phyloP scores from a whole-genome alignment of 2,888 invertebrate species.

The Sphaerophoria taeniata region DNA sequence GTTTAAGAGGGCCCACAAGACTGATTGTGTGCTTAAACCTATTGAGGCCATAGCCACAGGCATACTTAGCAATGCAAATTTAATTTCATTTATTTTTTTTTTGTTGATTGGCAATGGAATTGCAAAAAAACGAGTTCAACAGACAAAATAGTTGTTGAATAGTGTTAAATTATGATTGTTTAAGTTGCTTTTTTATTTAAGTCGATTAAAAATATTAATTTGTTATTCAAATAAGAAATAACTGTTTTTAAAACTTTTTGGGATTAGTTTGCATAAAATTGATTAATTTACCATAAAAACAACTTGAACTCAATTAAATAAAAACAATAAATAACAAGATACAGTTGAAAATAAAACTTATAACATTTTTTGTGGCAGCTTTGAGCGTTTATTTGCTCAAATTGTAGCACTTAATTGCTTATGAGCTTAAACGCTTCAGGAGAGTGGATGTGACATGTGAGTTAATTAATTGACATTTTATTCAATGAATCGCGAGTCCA shows the following conservation, averaged over 20 bases:
- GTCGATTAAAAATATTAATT: neutral
- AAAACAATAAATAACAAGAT: too few relatives aligned
- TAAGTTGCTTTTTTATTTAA: too few relatives aligned
- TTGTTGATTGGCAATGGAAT: neutral
- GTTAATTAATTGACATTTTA: conserved; percentile 7
- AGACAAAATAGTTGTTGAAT: neutral
- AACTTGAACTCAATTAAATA: too few relatives aligned
- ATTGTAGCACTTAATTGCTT: neutral
- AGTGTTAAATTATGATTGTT: neutral
- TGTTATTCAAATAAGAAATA: too few relatives aligned
- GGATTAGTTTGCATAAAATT: too few relatives aligned
- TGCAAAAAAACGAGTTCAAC: conserved; percentile 21
- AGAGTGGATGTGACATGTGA: neutral
- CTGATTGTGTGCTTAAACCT: conserved; percentile 16
- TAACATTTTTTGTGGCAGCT: neutral
- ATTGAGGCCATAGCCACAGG: conserved; percentile 68
- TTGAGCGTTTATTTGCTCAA: neutral
- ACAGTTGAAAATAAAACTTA: too few relatives aligned
- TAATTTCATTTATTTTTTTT: conserved; percentile 37
- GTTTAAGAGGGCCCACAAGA: neutral
- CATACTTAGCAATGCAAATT: conserved; percentile 68
- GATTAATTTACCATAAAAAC: too few relatives aligned
- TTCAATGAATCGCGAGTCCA: conserved; percentile 1
- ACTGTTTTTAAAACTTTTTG: too few relatives aligned
- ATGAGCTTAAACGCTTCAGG: neutral